Conservation (phyloP, 2,888 invertebrate species). For the Cerastis leucographa region DNA sequence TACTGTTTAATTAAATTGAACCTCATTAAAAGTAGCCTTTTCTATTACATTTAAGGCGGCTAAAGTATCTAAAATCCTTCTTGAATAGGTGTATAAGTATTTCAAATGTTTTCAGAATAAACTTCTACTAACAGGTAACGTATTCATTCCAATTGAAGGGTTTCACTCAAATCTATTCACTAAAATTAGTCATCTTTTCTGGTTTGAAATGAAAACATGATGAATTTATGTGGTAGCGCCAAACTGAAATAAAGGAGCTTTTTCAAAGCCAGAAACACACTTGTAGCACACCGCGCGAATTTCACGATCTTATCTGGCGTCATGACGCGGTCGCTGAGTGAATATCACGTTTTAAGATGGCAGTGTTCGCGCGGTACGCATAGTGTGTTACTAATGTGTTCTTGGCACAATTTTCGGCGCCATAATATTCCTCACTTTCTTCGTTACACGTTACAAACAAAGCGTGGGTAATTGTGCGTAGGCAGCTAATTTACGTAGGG, state of each 20-base stretch:
- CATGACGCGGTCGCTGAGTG: conserved; percentile 8
- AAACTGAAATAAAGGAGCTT: conserved; percentile 14
- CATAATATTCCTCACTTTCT: conserved; percentile 50
- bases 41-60: neutral
- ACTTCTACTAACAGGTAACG: conserved; percentile 5
- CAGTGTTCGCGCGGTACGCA: neutral
- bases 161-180: conserved; percentile 28
- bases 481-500: conserved; percentile 54
- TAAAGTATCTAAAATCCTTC: neutral
- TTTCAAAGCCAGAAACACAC: conserved; percentile 38
- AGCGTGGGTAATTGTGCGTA: conserved; percentile 55
- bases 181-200: neutral
- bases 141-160: conserved; percentile 33
- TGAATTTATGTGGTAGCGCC: neutral
- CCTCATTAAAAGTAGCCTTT: neutral
- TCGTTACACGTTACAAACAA: conserved; percentile 45
- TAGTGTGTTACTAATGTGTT: conserved; percentile 34
- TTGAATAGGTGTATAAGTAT: neutral
- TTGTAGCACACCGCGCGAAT: conserved; percentile 28
- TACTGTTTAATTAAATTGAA: conserved; percentile 5
- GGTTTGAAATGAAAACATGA: conserved; percentile 7
- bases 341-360: conserved; percentile 29
- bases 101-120: conserved; percentile 22
- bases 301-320: conserved; percentile 27
- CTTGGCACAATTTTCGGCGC: conserved; percentile 29